Evolutionary conservation across 2,888 invertebrate genomes (phyloP), one percentile per base, ranked within the genome.

Genomic region (Tachystola acroxantha): DNA sequence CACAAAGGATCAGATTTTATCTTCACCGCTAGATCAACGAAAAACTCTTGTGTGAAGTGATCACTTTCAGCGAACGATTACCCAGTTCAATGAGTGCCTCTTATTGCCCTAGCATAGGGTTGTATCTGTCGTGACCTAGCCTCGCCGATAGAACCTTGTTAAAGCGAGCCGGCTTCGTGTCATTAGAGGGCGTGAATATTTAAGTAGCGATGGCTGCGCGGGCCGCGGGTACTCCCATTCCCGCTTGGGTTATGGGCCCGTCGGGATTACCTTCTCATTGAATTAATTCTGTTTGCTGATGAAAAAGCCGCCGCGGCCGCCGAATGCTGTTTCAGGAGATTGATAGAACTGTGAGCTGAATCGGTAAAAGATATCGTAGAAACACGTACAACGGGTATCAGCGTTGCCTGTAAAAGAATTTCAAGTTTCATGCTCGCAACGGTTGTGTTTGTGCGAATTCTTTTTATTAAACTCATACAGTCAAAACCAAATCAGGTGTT

Each of bases 101-200:
- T 33, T 38, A 26, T 26, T 10, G n/a, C 35, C 9, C 9, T 10
- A 22, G 13, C 22, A 13, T 35, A 54, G 52, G 48, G 58, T 58
- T 57, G 48, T 40, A 42, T 53, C 48, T 51, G 45, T 45, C 37
- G 38, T 39, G 43, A 44, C 38, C 44, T 47, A 50, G 52, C n/a
- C 50, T 54, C 52, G 54, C 48, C 53, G 55, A 63, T 69, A 64
- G 68, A 63, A 67, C 68, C 61, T 64, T 72, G 72, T 75, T 65
- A 62, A 57, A 71, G 64, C 61, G 64, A 65, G 56, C 63, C 68
- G 61, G 59, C 67, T 62, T 62, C 71, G 73, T 76, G 78, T 80
- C 80, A 81, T 81, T 81, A 81, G 74, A 72, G 75, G 76, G 73
- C 70, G 70, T 81, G 77, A 82, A 82, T 82, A 80, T 80, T 81